These are phyloP conservation scores for Elysia crispata DNA, from an alignment of 2,888 invertebrate species.

Conservation along the genomic window DNA sequence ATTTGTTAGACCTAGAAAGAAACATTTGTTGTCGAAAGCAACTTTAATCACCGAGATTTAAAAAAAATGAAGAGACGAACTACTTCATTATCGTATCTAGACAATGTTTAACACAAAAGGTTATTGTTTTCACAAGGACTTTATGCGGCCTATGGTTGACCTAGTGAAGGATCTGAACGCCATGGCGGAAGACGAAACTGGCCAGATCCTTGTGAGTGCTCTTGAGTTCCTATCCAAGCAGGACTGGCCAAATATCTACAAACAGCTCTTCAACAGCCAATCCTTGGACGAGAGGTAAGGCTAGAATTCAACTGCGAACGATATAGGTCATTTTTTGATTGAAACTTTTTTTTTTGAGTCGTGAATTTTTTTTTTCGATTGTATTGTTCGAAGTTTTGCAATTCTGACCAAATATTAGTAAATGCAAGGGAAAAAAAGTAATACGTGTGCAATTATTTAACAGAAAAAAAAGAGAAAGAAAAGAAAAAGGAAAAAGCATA, in stretches of 20 bases:
- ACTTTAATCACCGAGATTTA: background rate
- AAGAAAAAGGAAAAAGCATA: no score
- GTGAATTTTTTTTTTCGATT: no score
- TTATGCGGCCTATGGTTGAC: slow-evolving; percentile 20
- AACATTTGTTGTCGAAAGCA: background rate
- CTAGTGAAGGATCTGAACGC: slow-evolving; percentile 24
- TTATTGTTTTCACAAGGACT: slow-evolving; percentile 11
- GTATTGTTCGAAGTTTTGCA: no score
- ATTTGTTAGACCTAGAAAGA: background rate
- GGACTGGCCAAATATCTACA: slow-evolving; percentile 33
- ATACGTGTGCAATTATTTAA: no score
- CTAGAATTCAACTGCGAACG: no score
- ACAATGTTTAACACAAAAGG: no score
- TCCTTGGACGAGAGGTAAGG: background rate
- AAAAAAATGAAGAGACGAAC: background rate
- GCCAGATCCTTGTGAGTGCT: background rate
- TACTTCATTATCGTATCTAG: background rate
- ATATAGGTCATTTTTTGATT: no score
- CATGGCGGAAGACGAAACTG: slow-evolving; percentile 1
- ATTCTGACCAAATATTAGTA: no score
- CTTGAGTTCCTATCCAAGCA: slow-evolving; percentile 31
- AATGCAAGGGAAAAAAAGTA: no score
- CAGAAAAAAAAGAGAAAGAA: no score
- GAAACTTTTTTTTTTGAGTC: no score
- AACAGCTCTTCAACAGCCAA: slow-evolving; percentile 11